Percentiles rank a stretch among this genome's conserved stretches.
phyloP scores from a whole-genome alignment of 2,888 invertebrate genomes.

The Eilema depressum region DNA sequence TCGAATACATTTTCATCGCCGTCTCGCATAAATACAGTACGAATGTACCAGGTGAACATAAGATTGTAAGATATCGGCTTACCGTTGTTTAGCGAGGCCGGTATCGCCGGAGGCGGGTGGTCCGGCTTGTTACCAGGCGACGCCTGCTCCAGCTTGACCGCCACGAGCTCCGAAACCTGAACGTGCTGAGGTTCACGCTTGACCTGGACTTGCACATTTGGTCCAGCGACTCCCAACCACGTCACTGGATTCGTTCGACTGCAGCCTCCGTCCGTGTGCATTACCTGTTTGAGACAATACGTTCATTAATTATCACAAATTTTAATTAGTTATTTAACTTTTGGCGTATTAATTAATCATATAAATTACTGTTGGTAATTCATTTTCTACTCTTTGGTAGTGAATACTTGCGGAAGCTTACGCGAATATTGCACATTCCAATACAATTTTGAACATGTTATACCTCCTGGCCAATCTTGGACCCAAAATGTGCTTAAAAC shows the following conservation, averaged over 20 bases:
- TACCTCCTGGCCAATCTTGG: too few relatives aligned
- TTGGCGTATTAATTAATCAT: not conserved
- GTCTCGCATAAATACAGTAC: conserved; percentile 59
- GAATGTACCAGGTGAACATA: conserved; percentile 57
- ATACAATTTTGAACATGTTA: too few relatives aligned
- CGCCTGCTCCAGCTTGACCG: conserved; percentile 89
- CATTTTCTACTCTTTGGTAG: not conserved
- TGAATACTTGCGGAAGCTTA: too few relatives aligned
- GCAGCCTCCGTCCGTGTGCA: conserved; percentile 88
- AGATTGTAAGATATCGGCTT: conserved; percentile 36
- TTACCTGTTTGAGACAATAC: conserved; percentile 58
- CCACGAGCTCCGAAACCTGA: conserved; percentile 87
- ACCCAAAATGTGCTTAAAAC: too few relatives aligned
- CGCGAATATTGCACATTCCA: too few relatives aligned
- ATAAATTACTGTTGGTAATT: not conserved
- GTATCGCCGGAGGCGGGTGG: conserved; percentile 75
- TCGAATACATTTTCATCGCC: conserved; percentile 40
- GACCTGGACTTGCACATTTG: conserved; percentile 86
- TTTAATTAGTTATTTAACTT: not conserved
- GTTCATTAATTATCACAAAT: not conserved
- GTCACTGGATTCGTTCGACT: conserved; percentile 91
- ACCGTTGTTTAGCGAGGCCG: conserved; percentile 82
- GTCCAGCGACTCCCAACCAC: conserved; percentile 84
- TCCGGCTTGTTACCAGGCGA: conserved; percentile 88
- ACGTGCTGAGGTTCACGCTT: conserved; percentile 89